Evolutionary conservation across 2,797 vertebrate genomes (phyloP), one percentile per base, ranked within the genome.

Genomic region (Schizothorax lantsangensis): DNA sequence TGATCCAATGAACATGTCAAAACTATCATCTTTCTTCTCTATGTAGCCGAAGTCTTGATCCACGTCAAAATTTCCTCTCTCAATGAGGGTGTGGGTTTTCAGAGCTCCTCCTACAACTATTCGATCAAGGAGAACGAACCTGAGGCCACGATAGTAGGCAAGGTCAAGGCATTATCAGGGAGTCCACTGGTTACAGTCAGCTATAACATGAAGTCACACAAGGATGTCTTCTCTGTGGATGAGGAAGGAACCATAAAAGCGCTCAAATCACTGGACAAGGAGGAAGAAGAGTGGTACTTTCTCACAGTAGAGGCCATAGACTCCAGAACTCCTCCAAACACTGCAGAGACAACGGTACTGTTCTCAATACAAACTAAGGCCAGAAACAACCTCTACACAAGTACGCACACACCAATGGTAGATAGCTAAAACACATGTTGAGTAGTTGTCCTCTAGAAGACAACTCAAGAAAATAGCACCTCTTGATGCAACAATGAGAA

Each of bases 241-340:
- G 10, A 88, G 36, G 85, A 81, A 0, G 96, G 96, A 7, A 85
- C 43, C 66, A 90, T 97, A 5, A 30, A 84, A 77, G 90, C 94
- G 52, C 89, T 71, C 0, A 15, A 6, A 0, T 0, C 0, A 1
- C 90, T 97, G 79, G 93, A 97, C 89, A 93, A 89, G 80, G 96
- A 97, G 23, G 9, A 92, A n/a, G 68, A 92, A 14, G 93, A 95
- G 73, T 91, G 90, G 75, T 96, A 94, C 91, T 88, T 91, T 87
- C 52, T 96, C 83, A 83, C 93, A 0, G 94, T 96, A 88, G 91
- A 95, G 90, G 96, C 95, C 9, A 87, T 91, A 85, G 95, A 96
- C 91, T 95, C 92, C 1, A 88, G 85, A 81, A 47, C 57, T 40
- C 94, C 95, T n/a, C 92, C 95, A 21, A 94, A 91, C 23, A 93